A percentile compares a stretch with the other conserved stretches of the same genome.
phyloP scores from a whole-genome alignment of 1,140 invertebrate species.

The Andricus grossulariae region DNA sequence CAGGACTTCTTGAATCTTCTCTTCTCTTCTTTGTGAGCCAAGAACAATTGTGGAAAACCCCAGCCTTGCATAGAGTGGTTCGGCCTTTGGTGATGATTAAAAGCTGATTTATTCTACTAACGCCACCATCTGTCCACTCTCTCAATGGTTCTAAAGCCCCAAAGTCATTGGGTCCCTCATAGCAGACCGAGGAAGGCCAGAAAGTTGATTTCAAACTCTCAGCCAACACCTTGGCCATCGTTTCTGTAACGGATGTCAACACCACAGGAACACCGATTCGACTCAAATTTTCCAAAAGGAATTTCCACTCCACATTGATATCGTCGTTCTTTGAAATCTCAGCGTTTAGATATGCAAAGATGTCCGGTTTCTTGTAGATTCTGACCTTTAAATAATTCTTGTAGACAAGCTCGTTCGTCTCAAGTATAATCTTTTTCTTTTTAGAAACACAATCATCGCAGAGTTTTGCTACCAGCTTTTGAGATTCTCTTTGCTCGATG shows the following conservation, averaged over 20 bases:
- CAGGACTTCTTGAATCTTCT: not conserved
- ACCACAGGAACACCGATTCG: not conserved
- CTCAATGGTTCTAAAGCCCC: constrained; percentile 6
- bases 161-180: not conserved
- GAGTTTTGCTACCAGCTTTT: not conserved
- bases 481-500: not conserved
- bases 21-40: not conserved
- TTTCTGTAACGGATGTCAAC: not conserved
- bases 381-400: not conserved
- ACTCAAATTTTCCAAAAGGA: not conserved
- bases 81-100: not conserved
- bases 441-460: not conserved
- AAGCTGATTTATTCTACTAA: not conserved
- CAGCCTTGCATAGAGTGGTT: not conserved
- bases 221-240: not conserved
- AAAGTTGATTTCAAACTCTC: not conserved
- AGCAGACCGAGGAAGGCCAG: not conserved
- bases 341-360: not conserved
- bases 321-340: not conserved
- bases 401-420: not conserved
- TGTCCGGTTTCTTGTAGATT: not conserved
- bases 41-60: not conserved
- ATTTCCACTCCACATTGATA: not conserved
- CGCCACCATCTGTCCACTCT: not conserved
- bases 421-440: not conserved